These are phyloP conservation scores for Phataginus tricuspis DNA, from an alignment of 2,797 vertebrate genomes.

Conservation along the genomic window DNA sequence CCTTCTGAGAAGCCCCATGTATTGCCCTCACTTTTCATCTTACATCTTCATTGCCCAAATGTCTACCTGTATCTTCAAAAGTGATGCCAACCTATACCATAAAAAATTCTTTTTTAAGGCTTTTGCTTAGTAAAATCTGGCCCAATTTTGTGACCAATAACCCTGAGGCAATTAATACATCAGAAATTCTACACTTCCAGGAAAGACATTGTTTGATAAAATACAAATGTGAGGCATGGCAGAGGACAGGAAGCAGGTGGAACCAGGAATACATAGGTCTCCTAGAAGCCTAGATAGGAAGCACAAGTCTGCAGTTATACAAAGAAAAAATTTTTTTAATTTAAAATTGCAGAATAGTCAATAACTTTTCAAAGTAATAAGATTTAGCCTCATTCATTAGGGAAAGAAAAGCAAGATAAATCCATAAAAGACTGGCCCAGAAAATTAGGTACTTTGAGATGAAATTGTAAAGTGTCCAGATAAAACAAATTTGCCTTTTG, in stretches of 20 bases:
- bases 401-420: background rate
- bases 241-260: background rate
- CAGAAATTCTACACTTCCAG: background rate
- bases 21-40: background rate
- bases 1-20: background rate
- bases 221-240: background rate
- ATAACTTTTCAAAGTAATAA: constrained; percentile 37
- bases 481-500: background rate
- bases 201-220: background rate
- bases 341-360: background rate
- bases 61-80: background rate
- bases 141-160: background rate
- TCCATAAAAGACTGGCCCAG: background rate
- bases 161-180: background rate
- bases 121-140: background rate
- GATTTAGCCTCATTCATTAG: background rate
- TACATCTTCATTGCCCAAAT: background rate
- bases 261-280: background rate
- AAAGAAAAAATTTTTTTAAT: background rate
- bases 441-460: background rate
- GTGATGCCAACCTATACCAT: background rate
- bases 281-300: background rate
- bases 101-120: background rate
- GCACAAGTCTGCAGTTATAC: background rate
- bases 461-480: background rate